Conservation (phyloP, 2,113 vertebrate species). For the Gallinago undulata region DNA sequence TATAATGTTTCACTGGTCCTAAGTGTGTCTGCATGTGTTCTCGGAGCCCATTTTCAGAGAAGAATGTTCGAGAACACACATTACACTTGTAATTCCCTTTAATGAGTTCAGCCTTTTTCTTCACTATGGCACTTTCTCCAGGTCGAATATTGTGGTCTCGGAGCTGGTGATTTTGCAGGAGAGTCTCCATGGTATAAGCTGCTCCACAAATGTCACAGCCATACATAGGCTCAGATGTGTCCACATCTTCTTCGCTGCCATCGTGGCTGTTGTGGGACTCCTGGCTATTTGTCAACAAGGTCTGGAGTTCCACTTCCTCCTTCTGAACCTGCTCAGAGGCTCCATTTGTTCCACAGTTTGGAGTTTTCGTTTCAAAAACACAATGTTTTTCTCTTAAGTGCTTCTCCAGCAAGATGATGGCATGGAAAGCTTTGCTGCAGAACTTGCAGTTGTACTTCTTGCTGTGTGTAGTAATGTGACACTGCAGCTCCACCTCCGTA, state of each 20-base stretch:
- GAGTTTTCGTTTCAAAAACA: constrained; percentile 91
- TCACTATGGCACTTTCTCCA: constrained; percentile 92
- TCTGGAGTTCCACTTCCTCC: constrained; percentile 90
- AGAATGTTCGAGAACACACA: constrained; percentile 97
- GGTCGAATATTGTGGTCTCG: constrained; percentile 98
- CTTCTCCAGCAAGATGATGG: constrained; percentile 93
- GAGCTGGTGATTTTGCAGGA: constrained; percentile 95
- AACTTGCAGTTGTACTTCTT: constrained; percentile 99
- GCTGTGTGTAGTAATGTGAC: constrained; percentile 98
- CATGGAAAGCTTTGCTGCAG: constrained; percentile 98
- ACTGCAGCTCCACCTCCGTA: constrained; percentile 97
- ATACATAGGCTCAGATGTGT: constrained; percentile 94
- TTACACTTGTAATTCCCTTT: constrained; percentile 99
- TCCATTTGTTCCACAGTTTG: constrained; percentile 90
- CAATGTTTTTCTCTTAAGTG: constrained; percentile 95
- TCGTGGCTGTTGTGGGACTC: constrained; percentile 93
- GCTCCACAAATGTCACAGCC: constrained; percentile 97
- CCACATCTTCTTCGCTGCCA: constrained; percentile 92
- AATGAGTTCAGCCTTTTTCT: constrained; percentile 97
- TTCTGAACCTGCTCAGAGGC: constrained; percentile 88
- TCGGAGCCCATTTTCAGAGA: constrained; percentile 94
- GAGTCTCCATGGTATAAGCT: constrained; percentile 97
- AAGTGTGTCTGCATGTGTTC: constrained; percentile 99
- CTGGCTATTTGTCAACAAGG: constrained; percentile 90
- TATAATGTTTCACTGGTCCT: constrained; percentile 98